Conservation (phyloP, 2,113 vertebrate genomes). For the Orcinus orca region DNA sequence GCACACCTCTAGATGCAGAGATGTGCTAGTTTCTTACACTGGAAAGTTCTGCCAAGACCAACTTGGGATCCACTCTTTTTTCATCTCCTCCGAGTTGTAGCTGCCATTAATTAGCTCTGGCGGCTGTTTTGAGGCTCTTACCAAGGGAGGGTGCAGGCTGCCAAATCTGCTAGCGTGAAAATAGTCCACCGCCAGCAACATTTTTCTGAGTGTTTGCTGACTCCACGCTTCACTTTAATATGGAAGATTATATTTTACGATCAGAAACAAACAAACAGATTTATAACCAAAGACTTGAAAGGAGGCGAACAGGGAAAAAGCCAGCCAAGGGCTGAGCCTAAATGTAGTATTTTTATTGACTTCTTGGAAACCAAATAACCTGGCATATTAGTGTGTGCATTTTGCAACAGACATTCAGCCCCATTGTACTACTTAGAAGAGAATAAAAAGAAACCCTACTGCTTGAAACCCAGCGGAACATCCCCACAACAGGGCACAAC, state of each 20-base stretch:
- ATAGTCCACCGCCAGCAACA: constrained; percentile 79
- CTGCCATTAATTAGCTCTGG: constrained; percentile 87
- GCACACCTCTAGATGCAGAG: constrained; percentile 31
- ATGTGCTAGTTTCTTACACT: constrained; percentile 61
- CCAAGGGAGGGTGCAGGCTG: constrained; percentile 78
- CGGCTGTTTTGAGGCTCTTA: constrained; percentile 81
- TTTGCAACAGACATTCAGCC: constrained; percentile 97
- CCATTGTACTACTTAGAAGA: constrained; percentile 97
- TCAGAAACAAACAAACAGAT: constrained; percentile 87
- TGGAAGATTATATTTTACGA: constrained; percentile 83
- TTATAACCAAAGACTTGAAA: constrained; percentile 81
- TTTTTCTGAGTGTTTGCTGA: constrained; percentile 85
- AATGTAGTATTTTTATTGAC: constrained; percentile 99
- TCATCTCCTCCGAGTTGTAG: constrained; percentile 73
- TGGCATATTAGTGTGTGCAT: constrained; percentile 96
- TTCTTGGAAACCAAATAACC: constrained; percentile 99
- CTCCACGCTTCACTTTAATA: constrained; percentile 82
- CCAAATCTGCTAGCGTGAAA: constrained; percentile 86
- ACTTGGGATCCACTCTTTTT: constrained; percentile 70
- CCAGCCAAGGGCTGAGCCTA: constrained; percentile 81
- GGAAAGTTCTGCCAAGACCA: constrained; percentile 82
- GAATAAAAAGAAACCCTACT: constrained; percentile 99
- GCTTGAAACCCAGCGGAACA: constrained; percentile 99
- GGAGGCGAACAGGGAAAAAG: constrained; percentile 75
- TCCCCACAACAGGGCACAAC: constrained; percentile 99